Conservation (phyloP, 2,113 vertebrate species). For the Rhegmatorhina hoffmannsi region DNA sequence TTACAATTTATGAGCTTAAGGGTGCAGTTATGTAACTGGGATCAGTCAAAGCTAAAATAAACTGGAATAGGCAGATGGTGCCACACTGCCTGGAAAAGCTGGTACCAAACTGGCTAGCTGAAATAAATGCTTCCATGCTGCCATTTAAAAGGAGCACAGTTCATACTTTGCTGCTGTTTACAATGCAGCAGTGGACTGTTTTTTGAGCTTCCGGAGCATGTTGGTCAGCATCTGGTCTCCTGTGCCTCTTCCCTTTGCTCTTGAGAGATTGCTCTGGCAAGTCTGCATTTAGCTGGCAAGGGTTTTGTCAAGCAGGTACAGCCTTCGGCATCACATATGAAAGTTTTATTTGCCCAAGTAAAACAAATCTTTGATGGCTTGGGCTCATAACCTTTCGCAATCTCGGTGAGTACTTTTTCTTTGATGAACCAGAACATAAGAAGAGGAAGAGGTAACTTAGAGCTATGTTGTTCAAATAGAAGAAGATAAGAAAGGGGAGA, state of each 20-base stretch:
- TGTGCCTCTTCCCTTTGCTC: neutral
- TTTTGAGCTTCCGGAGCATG: neutral
- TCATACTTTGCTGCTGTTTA: neutral
- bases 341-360: neutral
- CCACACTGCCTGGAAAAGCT: neutral
- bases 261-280: neutral
- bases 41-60: conserved; percentile 48
- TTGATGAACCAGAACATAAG: neutral
- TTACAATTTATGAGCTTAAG: conserved; percentile 37
- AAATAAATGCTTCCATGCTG: neutral
- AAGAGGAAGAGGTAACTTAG: neutral
- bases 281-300: neutral
- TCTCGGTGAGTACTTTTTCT: neutral
- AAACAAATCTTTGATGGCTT: neutral
- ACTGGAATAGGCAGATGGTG: conserved; percentile 34
- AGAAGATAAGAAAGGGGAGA: neutral
- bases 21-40: conserved; percentile 30
- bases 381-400: neutral
- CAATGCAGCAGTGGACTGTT: neutral
- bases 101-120: conserved; percentile 24
- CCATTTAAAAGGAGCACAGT: neutral
- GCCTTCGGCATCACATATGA: neutral
- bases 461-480: neutral
- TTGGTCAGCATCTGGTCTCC: neutral
- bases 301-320: neutral